phyloP scores from a whole-genome alignment of 2,888 invertebrate genomes.

The Eilema depressum region DNA sequence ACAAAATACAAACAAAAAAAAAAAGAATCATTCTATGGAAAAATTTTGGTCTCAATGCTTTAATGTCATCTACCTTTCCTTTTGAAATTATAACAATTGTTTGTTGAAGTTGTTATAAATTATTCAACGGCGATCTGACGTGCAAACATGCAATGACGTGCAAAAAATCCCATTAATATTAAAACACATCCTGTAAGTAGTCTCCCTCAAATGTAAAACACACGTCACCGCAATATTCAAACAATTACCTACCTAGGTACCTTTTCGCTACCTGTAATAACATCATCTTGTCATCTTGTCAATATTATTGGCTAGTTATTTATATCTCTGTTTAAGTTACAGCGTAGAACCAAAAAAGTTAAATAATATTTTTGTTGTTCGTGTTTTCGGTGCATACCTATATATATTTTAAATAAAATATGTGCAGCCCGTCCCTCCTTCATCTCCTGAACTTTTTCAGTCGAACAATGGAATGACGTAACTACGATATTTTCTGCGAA shows the following conservation, averaged over 20 bases:
- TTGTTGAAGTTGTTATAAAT: neutral
- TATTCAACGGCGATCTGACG: neutral
- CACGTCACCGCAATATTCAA: neutral
- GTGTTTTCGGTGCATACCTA: too few relatives aligned
- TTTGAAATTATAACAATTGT: conserved; percentile 6
- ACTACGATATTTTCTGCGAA: too few relatives aligned
- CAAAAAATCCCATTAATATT: conserved; percentile 10
- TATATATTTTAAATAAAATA: too few relatives aligned
- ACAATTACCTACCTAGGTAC: neutral
- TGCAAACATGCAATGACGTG: conserved; percentile 1
- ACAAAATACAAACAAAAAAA: neutral
- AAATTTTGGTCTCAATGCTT: neutral
- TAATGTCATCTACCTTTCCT: conserved; percentile 2
- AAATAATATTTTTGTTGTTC: too few relatives aligned
- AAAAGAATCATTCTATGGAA: neutral
- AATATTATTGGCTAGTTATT: too few relatives aligned
- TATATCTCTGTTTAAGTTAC: too few relatives aligned
- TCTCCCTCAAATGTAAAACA: neutral
- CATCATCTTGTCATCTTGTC: neutral
- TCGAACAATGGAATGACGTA: too few relatives aligned
- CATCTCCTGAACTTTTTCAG: too few relatives aligned
- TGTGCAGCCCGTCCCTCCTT: too few relatives aligned
- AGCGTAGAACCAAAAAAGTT: too few relatives aligned
- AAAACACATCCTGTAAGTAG: neutral
- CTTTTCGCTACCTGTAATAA: neutral